Conservation (phyloP, 2,888 invertebrate species). For the Tinea semifulvella region DNA sequence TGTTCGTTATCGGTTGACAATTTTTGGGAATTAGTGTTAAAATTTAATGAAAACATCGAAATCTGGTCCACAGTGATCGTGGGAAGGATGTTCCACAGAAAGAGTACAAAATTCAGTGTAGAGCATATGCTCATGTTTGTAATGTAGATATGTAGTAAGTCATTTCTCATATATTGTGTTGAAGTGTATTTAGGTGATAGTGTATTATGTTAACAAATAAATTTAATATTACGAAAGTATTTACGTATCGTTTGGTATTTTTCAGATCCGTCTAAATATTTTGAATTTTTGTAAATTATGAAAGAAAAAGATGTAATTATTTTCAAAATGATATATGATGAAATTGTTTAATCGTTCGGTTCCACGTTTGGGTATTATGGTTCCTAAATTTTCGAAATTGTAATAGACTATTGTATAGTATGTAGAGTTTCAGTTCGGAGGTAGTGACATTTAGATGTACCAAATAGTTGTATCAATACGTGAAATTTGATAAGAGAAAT, state of each 20-base stretch:
- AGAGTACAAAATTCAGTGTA: constrained; percentile 67
- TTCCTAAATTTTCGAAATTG: constrained; percentile 68
- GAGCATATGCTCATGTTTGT: constrained; percentile 55
- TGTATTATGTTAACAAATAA: constrained; percentile 31
- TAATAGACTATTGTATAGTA: constrained; percentile 55
- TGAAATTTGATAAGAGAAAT: constrained; percentile 52
- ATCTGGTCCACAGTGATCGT: constrained; percentile 62
- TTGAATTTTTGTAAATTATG: constrained; percentile 33
- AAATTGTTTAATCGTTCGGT: constrained; percentile 43
- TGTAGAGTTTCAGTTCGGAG: constrained; percentile 60
- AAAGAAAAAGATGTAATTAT: constrained; percentile 54
- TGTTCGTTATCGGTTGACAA: constrained; percentile 59
- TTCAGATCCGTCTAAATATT: constrained; percentile 63
- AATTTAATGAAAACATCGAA: constrained; percentile 55
- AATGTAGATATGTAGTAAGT: constrained; percentile 46
- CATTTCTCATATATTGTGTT: constrained; percentile 41
- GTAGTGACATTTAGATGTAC: constrained; percentile 61
- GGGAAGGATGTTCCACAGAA: constrained; percentile 50
- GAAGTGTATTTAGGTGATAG: constrained; percentile 52
- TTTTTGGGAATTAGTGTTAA: constrained; percentile 57
- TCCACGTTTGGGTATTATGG: constrained; percentile 67
- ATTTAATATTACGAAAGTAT: constrained; percentile 27
- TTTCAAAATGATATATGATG: constrained; percentile 58
- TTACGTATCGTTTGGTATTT: constrained; percentile 49
- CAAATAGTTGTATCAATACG: constrained; percentile 61